Percentiles rank a stretch among this genome's conserved stretches.
Conservation (phyloP, 2,113 vertebrate species). For the Pitta sordida region DNA sequence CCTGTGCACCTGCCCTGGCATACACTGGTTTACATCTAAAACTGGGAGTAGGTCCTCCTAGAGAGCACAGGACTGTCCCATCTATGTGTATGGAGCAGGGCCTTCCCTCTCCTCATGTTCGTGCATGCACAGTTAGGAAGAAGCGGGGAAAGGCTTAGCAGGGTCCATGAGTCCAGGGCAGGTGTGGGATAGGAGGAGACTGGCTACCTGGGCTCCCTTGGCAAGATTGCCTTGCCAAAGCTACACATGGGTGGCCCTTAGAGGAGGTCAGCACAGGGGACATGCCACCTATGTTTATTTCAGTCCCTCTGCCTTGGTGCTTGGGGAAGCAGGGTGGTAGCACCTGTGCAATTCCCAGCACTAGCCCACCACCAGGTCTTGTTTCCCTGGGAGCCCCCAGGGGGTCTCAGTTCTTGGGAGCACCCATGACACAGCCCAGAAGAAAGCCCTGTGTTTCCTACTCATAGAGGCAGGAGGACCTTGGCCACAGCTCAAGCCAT, state of each 20-base stretch:
- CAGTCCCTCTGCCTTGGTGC: background rate
- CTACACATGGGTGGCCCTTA: background rate
- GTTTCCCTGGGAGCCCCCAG: background rate
- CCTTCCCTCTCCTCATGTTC: background rate
- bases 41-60: background rate
- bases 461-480: background rate
- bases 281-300: background rate
- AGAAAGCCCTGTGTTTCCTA: background rate
- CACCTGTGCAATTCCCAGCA: background rate
- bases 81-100: accelerated
- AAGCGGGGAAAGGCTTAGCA: background rate
- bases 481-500: accelerated
- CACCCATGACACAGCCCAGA: background rate
- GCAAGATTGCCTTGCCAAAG: background rate
- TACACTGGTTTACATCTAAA: background rate
- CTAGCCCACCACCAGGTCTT: background rate
- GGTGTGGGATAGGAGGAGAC: background rate
- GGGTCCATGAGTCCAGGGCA: accelerated
- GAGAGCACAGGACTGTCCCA: background rate
- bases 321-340: background rate
- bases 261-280: background rate
- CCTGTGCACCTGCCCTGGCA: background rate
- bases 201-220: background rate
- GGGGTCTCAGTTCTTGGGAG: background rate
- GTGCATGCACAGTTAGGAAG: background rate